phyloP scores from a whole-genome alignment of 2,888 invertebrate species.

The Athalia rosae region DNA sequence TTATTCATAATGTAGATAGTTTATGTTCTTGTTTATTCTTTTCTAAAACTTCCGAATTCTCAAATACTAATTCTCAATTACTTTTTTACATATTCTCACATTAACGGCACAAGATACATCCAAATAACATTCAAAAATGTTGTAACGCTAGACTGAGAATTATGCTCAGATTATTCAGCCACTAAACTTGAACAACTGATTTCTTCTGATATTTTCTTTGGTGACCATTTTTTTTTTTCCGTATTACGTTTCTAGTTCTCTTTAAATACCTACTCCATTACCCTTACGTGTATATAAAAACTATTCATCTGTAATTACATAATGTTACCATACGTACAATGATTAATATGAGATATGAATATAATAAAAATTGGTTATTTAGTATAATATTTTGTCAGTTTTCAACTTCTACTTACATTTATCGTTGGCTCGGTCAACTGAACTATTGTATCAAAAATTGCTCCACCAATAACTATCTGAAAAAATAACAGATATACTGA shows the following conservation, averaged over 20 bases:
- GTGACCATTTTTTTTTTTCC: slow-evolving; percentile 25
- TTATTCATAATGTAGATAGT: not conserved
- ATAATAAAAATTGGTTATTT: slow-evolving; percentile 70
- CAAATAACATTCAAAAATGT: slow-evolving; percentile 21
- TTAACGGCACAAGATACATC: slow-evolving; percentile 6
- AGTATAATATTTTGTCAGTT: slow-evolving; percentile 65
- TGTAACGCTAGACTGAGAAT: slow-evolving; percentile 29
- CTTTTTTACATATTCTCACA: not conserved
- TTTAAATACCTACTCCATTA: slow-evolving; percentile 24
- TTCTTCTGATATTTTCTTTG: slow-evolving; percentile 22
- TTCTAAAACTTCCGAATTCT: not conserved
- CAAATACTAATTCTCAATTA: not conserved
- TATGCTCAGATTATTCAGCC: slow-evolving; percentile 32
- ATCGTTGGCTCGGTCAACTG: slow-evolving; percentile 79
- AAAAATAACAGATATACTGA: slow-evolving; percentile 24
- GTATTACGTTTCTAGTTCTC: slow-evolving; percentile 7
- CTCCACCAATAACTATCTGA: slow-evolving; percentile 86
- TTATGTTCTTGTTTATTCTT: not conserved
- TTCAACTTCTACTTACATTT: slow-evolving; percentile 77
- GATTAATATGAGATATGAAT: slow-evolving; percentile 64
- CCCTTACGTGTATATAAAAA: slow-evolving; percentile 47
- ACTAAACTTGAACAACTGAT: slow-evolving; percentile 22
- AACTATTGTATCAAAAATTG: slow-evolving; percentile 84
- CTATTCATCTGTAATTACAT: slow-evolving; percentile 63
- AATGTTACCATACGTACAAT: slow-evolving; percentile 64